Base-by-base conservation (phyloP, 53 echinoderm and acorn worm genomes). In the Echinometra lucunter region DNA sequence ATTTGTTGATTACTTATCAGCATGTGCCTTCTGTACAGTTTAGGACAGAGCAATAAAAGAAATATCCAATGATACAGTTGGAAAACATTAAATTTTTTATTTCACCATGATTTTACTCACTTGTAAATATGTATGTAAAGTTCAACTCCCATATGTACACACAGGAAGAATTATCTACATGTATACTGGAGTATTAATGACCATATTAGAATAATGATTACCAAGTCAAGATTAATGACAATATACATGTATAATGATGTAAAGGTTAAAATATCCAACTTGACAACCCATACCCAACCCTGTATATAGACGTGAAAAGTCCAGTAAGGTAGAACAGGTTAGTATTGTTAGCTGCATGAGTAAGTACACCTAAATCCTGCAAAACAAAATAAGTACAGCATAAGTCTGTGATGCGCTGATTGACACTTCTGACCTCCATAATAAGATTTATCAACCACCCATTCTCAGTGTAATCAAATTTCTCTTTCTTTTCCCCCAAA, bases 271-370 rank as follows among this genome's bases (percentile, higher is more conserved):
- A 75, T 9, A 75, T 37, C 75, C 75, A 75, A 17, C 40, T 3
- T 17, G 75, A 75, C 75, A 75, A 38, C 75, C 75, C 75, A 75
- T n/a, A n/a, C n/a, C n/a, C n/a, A n/a, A n/a, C n/a, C n/a, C n/a
- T 75, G 23, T 63, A 75, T 35, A 34, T 75, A 21, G 38, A 67
- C 32, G 30, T 75, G 13, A 75, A 75, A 38, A 19, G 16, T 63
- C 19, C 23, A 63, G 63, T 63, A 63, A 4, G 21, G 63, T 21
- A 63, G 63, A 63, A 63, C 38, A 74, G 37, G 67, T 67, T 58
- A 70, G n/a, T 15, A 13, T 70, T 34, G 75, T 75, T 75, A 75
- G 38, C 34, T 75, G 30, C 19, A 75, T 75, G 75, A 75, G 40
- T 75, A 75, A 40, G 75, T 75, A 40, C 18, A 75, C 37, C 11